Conservation (phyloP, 2,113 vertebrate genomes). For the Echinops telfairi region DNA sequence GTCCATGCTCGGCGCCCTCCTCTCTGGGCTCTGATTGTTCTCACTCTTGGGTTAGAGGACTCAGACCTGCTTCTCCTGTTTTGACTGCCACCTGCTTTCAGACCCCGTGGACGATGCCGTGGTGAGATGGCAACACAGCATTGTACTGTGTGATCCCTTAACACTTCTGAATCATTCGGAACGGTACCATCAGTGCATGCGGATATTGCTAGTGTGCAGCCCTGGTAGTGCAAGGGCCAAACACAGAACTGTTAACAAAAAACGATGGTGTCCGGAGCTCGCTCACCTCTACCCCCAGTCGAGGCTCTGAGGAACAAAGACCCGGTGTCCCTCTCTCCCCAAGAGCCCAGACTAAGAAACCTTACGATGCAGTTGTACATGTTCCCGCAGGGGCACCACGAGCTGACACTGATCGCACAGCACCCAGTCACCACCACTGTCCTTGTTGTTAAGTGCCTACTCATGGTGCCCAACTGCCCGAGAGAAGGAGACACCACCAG, state of each 20-base stretch:
- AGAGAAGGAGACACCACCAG: too few relatives aligned
- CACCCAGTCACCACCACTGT: not conserved
- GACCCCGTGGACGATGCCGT: rapidly evolving
- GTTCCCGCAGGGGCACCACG: not conserved
- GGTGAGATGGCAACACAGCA: not conserved
- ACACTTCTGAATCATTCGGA: not conserved
- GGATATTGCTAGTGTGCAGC: rapidly evolving
- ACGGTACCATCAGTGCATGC: rapidly evolving
- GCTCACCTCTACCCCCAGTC: too few relatives aligned
- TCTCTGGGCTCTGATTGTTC: rapidly evolving
- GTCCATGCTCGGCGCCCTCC: too few relatives aligned
- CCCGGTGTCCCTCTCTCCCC: not conserved
- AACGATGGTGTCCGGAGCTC: not conserved
- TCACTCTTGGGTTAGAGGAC: rapidly evolving
- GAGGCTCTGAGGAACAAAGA: not conserved
- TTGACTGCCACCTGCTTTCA: too few relatives aligned
- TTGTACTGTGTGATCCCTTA: rapidly evolving
- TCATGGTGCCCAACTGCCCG: too few relatives aligned
- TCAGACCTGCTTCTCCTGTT: rapidly evolving
- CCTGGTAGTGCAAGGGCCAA: not conserved
- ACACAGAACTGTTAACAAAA: not conserved
- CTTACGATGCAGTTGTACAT: not conserved
- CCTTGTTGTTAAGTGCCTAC: not conserved
- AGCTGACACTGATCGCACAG: not conserved
- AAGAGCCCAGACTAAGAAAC: not conserved